Percentiles rank a stretch among this genome's conserved stretches.
Evolutionary conservation across 2,113 vertebrate genomes (phyloP).

Genomic region (Tupaia tana): DNA sequence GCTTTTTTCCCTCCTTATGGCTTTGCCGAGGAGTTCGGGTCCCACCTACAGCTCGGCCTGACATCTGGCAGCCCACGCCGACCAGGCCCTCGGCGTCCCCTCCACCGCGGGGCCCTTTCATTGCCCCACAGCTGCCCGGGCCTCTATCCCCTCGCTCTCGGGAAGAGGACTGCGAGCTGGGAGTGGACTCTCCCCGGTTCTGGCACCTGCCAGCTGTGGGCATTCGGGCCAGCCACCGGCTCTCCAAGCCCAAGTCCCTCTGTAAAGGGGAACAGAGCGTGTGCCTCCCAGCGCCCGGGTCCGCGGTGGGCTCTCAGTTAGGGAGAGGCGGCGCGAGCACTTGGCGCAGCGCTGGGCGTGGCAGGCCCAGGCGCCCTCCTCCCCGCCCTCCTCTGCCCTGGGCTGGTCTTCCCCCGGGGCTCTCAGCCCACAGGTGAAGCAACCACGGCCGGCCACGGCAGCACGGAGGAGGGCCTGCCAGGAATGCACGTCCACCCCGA

Average conservation of each 20-base stretch:
- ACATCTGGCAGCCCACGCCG: neutral
- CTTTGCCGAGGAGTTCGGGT: neutral
- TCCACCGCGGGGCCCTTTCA: neutral
- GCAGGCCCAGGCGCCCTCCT: neutral
- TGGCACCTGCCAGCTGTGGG: neutral
- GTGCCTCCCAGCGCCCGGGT: neutral
- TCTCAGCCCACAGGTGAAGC: neutral
- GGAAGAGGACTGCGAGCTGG: neutral
- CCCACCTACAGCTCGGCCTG: neutral
- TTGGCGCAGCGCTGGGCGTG: neutral
- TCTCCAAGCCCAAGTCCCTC: neutral
- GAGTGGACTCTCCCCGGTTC: neutral
- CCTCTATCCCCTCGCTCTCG: neutral
- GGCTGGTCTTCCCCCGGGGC: neutral
- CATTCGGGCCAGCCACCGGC: neutral
- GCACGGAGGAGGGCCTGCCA: too few relatives aligned
- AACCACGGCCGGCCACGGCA: too few relatives aligned
- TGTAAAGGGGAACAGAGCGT: neutral
- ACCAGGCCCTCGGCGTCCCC: neutral
- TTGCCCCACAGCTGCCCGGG: neutral
- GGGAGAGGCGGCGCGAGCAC: neutral
- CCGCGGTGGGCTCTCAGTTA: neutral
- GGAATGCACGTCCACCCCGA: neutral
- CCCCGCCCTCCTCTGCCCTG: neutral
- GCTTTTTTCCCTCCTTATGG: conserved; percentile 7